A percentile compares a stretch with the other conserved stretches of the same genome.
phyloP scores from a whole-genome alignment of 2,888 invertebrate genomes.

The Invenusta paracnida region DNA sequence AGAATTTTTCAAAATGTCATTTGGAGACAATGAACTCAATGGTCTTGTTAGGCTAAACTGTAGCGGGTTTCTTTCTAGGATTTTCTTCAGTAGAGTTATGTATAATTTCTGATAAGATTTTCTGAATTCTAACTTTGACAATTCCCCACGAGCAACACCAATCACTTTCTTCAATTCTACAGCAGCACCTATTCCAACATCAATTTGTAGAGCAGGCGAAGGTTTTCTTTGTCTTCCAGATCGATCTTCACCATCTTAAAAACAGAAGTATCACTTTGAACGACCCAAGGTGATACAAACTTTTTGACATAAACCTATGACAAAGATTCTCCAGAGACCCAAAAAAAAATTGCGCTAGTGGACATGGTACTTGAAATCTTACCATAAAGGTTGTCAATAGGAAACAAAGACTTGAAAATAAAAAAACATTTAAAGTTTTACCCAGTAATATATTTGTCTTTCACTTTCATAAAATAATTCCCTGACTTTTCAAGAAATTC shows the following conservation, averaged over 20 bases:
- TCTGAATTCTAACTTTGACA: slow-evolving; percentile 26
- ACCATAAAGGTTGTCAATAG: background rate
- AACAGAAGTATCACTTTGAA: slow-evolving; percentile 23
- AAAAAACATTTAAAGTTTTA: too few species aligned
- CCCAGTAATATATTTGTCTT: background rate
- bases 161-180: background rate
- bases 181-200: slow-evolving; percentile 23
- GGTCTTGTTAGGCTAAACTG: slow-evolving; percentile 23
- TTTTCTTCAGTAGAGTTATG: slow-evolving; percentile 19
- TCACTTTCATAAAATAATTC: slow-evolving; percentile 16
- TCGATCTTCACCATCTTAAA: slow-evolving; percentile 23
- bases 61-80: slow-evolving; percentile 8
- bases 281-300: background rate
- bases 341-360: background rate
- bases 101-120: slow-evolving; percentile 16
- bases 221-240: background rate
- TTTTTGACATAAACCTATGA: slow-evolving; percentile 21
- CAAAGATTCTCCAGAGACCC: slow-evolving; percentile 9
- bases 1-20: slow-evolving; percentile 17
- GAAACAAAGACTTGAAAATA: background rate
- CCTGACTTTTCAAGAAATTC: slow-evolving; percentile 13
- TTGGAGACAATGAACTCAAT: slow-evolving; percentile 24
- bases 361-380: slow-evolving; percentile 9
- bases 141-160: slow-evolving; percentile 9
- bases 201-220: background rate